phyloP scores from a whole-genome alignment of 2,797 vertebrate species.

The Bryconaethiops microstoma region DNA sequence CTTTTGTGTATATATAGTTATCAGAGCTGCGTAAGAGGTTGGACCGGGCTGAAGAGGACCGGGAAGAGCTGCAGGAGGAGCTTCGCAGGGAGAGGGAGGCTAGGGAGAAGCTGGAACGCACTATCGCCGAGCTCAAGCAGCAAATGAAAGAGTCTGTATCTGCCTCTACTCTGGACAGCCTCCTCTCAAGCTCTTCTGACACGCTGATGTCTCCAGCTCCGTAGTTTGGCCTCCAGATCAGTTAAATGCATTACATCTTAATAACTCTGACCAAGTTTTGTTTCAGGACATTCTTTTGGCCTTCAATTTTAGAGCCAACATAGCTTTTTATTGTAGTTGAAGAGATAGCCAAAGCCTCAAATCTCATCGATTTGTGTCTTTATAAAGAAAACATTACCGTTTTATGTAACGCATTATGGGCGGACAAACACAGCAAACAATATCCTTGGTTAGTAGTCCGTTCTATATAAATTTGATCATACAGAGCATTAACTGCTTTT shows the following conservation, averaged over 20 bases:
- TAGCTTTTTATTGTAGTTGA: conserved; percentile 26
- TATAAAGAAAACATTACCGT: conserved; percentile 4
- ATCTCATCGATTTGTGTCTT: neutral
- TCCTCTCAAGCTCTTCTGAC: conserved; percentile 43
- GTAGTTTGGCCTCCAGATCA: conserved; percentile 14
- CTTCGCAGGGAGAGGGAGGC: conserved; percentile 84
- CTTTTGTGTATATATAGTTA: conserved; percentile 67
- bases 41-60: conserved; percentile 85
- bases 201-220: conserved; percentile 38
- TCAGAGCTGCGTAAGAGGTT: conserved; percentile 82
- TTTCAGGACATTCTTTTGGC: conserved; percentile 5
- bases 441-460: neutral
- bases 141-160: conserved; percentile 72
- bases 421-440: neutral
- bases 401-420: conserved; percentile 7
- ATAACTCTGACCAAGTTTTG: conserved; percentile 30
- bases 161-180: conserved; percentile 41
- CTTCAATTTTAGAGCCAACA: conserved; percentile 25
- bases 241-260: neutral
- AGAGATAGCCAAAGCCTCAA: conserved; percentile 6
- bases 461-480: neutral
- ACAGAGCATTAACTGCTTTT: conserved; percentile 33
- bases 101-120: conserved; percentile 82
- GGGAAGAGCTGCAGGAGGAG: conserved; percentile 86
- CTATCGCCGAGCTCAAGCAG: conserved; percentile 84